Percentiles rank a stretch among this genome's conserved stretches.
phyloP scores from a whole-genome alignment of 2,888 invertebrate species.

The Stenurella melanura region DNA sequence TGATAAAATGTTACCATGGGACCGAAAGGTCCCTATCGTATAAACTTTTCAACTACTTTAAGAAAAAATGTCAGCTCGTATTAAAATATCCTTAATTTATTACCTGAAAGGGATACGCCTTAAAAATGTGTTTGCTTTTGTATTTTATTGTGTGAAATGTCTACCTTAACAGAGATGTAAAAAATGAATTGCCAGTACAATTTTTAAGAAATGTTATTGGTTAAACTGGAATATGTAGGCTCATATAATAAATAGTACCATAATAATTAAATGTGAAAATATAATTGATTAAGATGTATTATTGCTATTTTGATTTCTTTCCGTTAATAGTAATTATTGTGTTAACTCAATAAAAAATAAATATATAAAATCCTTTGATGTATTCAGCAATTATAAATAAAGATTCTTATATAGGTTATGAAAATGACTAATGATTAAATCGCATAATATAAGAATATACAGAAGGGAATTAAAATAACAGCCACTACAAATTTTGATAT shows the following conservation, averaged over 20 bases:
- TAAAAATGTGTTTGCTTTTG: slow-evolving; percentile 59
- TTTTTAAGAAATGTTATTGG: slow-evolving; percentile 45
- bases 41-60: slow-evolving; percentile 13
- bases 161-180: slow-evolving; percentile 53
- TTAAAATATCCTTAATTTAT: slow-evolving; percentile 55
- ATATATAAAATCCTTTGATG: too few species aligned
- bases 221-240: background rate
- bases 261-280: background rate
- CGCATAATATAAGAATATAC: too few species aligned
- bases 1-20: slow-evolving; percentile 48
- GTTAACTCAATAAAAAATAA: too few species aligned
- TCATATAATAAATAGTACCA: background rate
- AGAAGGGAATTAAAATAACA: too few species aligned
- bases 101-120: slow-evolving; percentile 54
- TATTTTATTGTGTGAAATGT: slow-evolving; percentile 46
- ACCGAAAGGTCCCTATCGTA: slow-evolving; percentile 31
- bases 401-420: too few species aligned
- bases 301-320: too few species aligned
- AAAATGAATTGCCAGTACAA: slow-evolving; percentile 47
- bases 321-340: too few species aligned
- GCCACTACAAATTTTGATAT: too few species aligned
- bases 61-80: slow-evolving; percentile 45
- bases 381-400: too few species aligned
- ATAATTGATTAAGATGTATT: too few species aligned
- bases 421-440: too few species aligned